These are phyloP conservation scores for Origma solitaria DNA, from an alignment of 2,113 vertebrate species.

Conservation along the genomic window DNA sequence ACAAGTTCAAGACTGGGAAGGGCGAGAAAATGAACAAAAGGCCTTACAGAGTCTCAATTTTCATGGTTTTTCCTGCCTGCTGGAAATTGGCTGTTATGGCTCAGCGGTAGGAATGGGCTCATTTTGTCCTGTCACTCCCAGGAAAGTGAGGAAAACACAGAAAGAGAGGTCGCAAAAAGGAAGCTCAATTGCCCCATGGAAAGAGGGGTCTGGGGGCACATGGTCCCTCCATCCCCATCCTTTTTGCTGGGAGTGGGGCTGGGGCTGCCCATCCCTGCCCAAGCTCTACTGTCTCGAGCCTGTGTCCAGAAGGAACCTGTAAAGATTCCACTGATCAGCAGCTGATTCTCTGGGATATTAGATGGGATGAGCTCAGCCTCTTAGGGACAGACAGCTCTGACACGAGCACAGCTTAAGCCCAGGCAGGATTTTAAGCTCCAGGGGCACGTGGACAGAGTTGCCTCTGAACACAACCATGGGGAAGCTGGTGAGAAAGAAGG, in stretches of 20 bases:
- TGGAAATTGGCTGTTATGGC: background rate
- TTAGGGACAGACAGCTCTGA: constrained; percentile 29
- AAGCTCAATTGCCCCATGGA: accelerated
- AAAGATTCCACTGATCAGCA: background rate
- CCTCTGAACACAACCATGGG: background rate
- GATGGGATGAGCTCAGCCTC: constrained; percentile 40
- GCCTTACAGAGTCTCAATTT: background rate
- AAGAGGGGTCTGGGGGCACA: background rate
- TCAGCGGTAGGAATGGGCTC: background rate
- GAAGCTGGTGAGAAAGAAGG: background rate
- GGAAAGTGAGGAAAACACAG: background rate
- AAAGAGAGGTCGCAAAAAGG: background rate
- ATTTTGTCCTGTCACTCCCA: background rate
- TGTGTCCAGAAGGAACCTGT: background rate
- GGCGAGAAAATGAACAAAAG: background rate
- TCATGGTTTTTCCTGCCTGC: background rate
- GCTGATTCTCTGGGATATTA: background rate
- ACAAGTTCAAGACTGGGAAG: background rate
- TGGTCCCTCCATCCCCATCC: background rate
- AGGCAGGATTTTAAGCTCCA: background rate
- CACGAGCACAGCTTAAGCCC: constrained; percentile 8
- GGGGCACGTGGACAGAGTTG: background rate
- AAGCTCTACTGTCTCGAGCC: background rate
- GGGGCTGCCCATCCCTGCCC: background rate
- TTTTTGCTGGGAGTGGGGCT: accelerated